These are phyloP conservation scores for Phyllotreta cruciferae DNA, from an alignment of 2,888 invertebrate species.

Conservation along the genomic window DNA sequence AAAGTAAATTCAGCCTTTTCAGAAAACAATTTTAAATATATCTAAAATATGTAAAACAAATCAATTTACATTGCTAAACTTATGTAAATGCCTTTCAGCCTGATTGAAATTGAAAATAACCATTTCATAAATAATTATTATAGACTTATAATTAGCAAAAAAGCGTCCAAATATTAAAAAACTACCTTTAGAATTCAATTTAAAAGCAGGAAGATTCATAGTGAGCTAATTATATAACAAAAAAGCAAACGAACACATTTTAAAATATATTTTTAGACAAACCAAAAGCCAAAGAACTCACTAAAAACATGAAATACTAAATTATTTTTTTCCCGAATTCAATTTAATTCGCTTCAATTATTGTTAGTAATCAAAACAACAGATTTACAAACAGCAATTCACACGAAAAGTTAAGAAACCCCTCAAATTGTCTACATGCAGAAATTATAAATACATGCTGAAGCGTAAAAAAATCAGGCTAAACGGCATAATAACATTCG, in stretches of 20 bases:
- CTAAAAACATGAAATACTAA: not conserved
- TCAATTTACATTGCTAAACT: not conserved
- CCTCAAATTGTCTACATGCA: not conserved
- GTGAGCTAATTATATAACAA: too few species aligned
- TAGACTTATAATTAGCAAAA: too few species aligned
- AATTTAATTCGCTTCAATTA: not conserved
- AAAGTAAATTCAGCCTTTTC: too few species aligned
- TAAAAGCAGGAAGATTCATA: too few species aligned
- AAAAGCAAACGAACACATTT: too few species aligned
- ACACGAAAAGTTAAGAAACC: not conserved
- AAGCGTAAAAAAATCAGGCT: not conserved
- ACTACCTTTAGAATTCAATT: too few species aligned
- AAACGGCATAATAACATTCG: not conserved
- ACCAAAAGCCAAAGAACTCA: too few species aligned
- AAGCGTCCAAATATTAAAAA: too few species aligned
- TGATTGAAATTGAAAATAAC: slow-evolving; percentile 6
- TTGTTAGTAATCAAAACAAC: slow-evolving; percentile 7
- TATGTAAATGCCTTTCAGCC: slow-evolving; percentile 6
- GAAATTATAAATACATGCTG: slow-evolving; percentile 13
- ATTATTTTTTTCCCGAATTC: too few species aligned
- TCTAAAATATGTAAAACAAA: not conserved
- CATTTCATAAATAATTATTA: not conserved
- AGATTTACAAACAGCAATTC: slow-evolving; percentile 3
- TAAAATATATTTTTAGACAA: too few species aligned
- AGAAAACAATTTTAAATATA: too few species aligned